Evolutionary conservation across 2,113 vertebrate species (phyloP).

Genomic region (Amblyornis subalaris): DNA sequence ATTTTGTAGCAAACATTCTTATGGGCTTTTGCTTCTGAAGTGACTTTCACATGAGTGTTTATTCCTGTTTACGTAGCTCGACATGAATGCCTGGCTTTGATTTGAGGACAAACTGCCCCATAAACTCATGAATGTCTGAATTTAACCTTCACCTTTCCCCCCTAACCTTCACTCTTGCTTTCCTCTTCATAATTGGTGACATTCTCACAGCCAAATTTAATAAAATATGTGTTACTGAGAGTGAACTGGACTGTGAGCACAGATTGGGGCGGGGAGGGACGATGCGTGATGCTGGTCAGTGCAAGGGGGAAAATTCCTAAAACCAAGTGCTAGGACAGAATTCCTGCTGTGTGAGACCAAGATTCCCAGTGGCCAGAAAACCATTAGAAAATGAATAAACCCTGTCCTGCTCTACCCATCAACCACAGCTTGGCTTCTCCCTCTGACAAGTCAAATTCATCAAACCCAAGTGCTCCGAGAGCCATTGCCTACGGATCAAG

Average conservation of each 20-base stretch:
- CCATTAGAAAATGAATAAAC: background rate
- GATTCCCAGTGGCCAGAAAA: background rate
- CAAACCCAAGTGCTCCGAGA: background rate
- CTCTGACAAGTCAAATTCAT: background rate
- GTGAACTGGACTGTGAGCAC: background rate
- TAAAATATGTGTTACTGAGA: background rate
- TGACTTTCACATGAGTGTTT: background rate
- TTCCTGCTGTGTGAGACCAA: background rate
- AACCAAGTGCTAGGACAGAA: background rate
- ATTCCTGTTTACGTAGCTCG: background rate
- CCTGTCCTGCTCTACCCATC: background rate
- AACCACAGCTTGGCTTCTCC: background rate
- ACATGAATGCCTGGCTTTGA: conserved; percentile 48
- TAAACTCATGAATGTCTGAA: conserved; percentile 39
- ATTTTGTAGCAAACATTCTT: background rate
- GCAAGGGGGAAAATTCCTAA: background rate
- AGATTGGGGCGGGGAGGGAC: background rate
- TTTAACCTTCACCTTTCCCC: conserved; percentile 56
- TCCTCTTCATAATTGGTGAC: background rate
- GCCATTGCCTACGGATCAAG: background rate
- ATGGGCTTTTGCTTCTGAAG: background rate
- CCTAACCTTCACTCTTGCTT: conserved; percentile 38
- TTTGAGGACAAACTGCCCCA: conserved; percentile 58
- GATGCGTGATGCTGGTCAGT: background rate
- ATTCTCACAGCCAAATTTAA: conserved; percentile 19